These are phyloP conservation scores for Muschampia plurimacula DNA, from an alignment of 2,888 invertebrate genomes.

Conservation along the genomic window DNA sequence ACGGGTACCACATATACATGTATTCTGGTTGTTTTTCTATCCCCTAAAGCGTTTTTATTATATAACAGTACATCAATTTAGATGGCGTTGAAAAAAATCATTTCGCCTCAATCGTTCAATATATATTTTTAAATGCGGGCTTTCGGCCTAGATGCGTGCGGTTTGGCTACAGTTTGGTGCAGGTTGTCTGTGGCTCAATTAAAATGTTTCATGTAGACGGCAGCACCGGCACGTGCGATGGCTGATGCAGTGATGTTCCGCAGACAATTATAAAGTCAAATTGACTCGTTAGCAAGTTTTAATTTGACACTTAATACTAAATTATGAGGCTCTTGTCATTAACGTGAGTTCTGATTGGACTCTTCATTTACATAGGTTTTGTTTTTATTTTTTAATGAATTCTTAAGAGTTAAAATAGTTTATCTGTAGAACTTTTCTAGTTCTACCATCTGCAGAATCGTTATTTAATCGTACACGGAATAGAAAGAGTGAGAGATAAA, in stretches of 20 bases:
- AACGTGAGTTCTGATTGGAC: conserved; percentile 14
- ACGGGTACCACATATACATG: no score
- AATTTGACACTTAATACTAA: conserved; percentile 37
- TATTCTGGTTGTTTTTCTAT: no score
- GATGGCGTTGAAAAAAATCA: no score
- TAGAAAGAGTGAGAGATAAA: no score
- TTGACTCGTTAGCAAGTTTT: conserved; percentile 39
- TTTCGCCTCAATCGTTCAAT: no score
- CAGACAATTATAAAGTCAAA: conserved; percentile 38
- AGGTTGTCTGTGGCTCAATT: conserved; percentile 33
- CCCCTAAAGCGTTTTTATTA: no score
- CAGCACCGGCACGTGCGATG: conserved; percentile 31
- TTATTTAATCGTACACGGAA: no score
- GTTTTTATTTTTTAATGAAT: background rate
- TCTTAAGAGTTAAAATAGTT: no score
- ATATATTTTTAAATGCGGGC: background rate
- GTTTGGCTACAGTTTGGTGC: conserved; percentile 38
- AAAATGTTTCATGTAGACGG: conserved; percentile 37
- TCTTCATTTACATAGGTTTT: conserved; percentile 9
- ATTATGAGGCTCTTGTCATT: conserved; percentile 18
- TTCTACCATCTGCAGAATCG: no score
- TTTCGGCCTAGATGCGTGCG: conserved; percentile 11
- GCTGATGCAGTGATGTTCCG: conserved; percentile 35
- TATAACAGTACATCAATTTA: no score
- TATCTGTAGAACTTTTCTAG: no score